A percentile compares a stretch with the other conserved stretches of the same genome.
phyloP scores from a whole-genome alignment of 2,113 vertebrate genomes.

The Pelodiscus sinensis region DNA sequence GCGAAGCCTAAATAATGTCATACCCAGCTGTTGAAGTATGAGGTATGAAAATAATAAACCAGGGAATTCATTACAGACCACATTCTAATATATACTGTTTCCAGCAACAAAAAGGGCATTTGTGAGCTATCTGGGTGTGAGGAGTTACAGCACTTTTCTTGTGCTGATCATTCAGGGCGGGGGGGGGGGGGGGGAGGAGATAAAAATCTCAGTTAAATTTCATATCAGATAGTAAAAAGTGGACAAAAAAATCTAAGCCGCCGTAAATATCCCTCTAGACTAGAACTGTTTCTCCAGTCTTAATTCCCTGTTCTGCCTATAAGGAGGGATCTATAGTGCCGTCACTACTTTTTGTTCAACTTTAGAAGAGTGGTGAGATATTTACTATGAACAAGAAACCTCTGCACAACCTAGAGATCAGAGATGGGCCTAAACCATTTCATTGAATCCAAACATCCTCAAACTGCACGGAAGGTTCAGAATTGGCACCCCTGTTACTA shows the following conservation, averaged over 20 bases:
- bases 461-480: not conserved
- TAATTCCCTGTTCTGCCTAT: not conserved
- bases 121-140: not conserved
- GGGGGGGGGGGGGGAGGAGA: not conserved
- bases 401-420: not conserved
- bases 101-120: not conserved
- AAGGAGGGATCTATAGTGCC: not conserved
- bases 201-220: not conserved
- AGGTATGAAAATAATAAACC: not conserved
- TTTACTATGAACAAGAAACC: not conserved
- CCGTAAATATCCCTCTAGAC: not conserved
- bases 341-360: not conserved
- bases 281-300: not conserved
- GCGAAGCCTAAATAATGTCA: not conserved
- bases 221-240: not conserved
- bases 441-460: not conserved
- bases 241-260: not conserved
- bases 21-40: fast-evolving
- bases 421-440: not conserved
- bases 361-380: not conserved
- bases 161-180: not conserved
- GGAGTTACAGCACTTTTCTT: not conserved
- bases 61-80: fast-evolving
- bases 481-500: not conserved
- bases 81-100: not conserved